phyloP scores from a whole-genome alignment of 2,113 vertebrate species.

The Sander lucioperca region DNA sequence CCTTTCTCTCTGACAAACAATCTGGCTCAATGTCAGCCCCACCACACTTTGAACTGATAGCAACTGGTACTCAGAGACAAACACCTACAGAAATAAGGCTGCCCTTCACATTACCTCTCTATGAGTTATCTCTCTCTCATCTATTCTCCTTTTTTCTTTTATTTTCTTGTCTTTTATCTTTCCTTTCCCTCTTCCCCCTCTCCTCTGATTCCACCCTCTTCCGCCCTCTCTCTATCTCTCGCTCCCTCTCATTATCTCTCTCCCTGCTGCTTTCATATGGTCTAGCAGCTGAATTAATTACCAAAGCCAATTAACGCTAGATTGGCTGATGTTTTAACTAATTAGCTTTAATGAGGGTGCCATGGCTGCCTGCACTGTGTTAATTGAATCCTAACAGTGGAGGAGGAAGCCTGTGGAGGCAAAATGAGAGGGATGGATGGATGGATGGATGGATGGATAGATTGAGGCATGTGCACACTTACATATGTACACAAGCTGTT shows the following conservation, averaged over 20 bases:
- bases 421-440: conserved; percentile 52
- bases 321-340: conserved; percentile 99
- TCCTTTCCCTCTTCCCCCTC: not conserved
- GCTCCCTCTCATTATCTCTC: conserved; percentile 63
- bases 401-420: conserved; percentile 68
- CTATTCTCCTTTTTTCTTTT: conserved; percentile 17
- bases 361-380: conserved; percentile 93
- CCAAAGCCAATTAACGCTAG: conserved; percentile 99
- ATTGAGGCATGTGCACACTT: conserved; percentile 16
- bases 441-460: conserved; percentile 12
- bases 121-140: conserved; percentile 23
- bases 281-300: conserved; percentile 98
- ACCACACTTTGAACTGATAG: not conserved
- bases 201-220: conserved; percentile 7
- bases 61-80: not conserved
- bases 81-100: not conserved
- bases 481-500: conserved; percentile 27
- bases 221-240: conserved; percentile 23
- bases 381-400: conserved; percentile 94
- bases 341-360: conserved; percentile 98
- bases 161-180: conserved; percentile 7
- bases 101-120: not conserved
- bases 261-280: conserved; percentile 85
- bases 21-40: too few species aligned
- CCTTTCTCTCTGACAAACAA: not conserved